Percentiles rank a stretch among this genome's conserved stretches.
These are phyloP conservation scores for Galerucella nymphaeae DNA, from an alignment of 2,888 invertebrate genomes.

Conservation along the genomic window DNA sequence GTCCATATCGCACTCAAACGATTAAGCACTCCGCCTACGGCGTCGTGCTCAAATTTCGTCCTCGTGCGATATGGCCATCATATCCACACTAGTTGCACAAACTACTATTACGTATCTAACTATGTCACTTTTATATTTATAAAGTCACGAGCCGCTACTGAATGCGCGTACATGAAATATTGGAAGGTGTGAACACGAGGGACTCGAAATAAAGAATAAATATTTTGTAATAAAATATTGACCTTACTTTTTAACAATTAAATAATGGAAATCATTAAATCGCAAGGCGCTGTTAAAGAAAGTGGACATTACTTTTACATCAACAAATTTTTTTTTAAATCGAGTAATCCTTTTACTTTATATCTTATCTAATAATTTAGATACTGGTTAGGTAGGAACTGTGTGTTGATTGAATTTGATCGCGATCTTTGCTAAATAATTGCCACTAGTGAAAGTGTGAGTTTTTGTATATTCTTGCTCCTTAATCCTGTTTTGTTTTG, in stretches of 20 bases:
- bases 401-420: slow-evolving; percentile 6
- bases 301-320: not conserved
- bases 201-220: not conserved
- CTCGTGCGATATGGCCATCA: too few species aligned
- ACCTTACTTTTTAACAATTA: not conserved
- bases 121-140: too few species aligned
- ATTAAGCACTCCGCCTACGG: too few species aligned
- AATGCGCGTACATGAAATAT: too few species aligned
- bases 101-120: too few species aligned
- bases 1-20: too few species aligned
- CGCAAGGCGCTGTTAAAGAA: not conserved
- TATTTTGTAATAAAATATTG: not conserved
- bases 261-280: not conserved
- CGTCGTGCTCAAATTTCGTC: too few species aligned
- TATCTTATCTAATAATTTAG: not conserved
- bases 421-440: not conserved
- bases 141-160: too few species aligned
- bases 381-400: not conserved
- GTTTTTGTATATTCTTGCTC: not conserved
- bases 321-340: not conserved
- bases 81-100: too few species aligned
- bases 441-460: not conserved
- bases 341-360: not conserved
- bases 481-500: not conserved
- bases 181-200: too few species aligned